A percentile compares a stretch with the other conserved stretches of the same genome.
Conservation (phyloP, 2,888 invertebrate genomes). For the Cheilosia pagana region DNA sequence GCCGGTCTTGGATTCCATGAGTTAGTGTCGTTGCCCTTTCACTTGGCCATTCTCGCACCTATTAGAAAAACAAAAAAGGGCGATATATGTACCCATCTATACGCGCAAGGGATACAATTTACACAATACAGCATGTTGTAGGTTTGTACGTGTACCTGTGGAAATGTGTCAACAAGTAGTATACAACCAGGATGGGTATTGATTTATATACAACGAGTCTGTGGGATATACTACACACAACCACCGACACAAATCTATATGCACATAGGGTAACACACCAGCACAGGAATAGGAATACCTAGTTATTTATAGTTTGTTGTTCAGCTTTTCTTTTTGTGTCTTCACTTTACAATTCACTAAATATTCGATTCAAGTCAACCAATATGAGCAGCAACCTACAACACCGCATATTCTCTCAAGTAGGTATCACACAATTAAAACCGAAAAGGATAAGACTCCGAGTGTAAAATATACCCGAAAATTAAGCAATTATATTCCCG, state of each 20-base stretch:
- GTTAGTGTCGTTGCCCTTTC: slow-evolving; percentile 68
- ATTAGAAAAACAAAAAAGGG: slow-evolving; percentile 37
- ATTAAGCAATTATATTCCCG: slow-evolving; percentile 34
- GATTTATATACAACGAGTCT: slow-evolving; percentile 41
- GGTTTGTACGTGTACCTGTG: slow-evolving; percentile 42
- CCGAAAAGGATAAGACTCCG: neutral
- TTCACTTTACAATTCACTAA: slow-evolving; percentile 64
- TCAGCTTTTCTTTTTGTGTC: slow-evolving; percentile 41
- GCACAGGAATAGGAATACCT: neutral
- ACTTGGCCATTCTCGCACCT: slow-evolving; percentile 15
- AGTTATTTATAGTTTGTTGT: slow-evolving; percentile 60
- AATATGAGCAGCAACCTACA: neutral
- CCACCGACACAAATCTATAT: neutral
- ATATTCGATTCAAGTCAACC: slow-evolving; percentile 26
- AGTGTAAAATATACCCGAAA: slow-evolving; percentile 36
- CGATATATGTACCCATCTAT: slow-evolving; percentile 6
- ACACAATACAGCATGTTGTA: slow-evolving; percentile 16
- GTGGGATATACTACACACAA: neutral
- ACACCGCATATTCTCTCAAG: neutral
- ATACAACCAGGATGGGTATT: slow-evolving; percentile 39
- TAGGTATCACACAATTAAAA: slow-evolving; percentile 2
- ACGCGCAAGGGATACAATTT: slow-evolving; percentile 42
- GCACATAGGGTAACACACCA: neutral
- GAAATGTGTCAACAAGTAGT: slow-evolving; percentile 73
- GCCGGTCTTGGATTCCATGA: slow-evolving; percentile 32